Conservation (phyloP, 2,113 vertebrate species). For the Podilymbus podiceps region DNA sequence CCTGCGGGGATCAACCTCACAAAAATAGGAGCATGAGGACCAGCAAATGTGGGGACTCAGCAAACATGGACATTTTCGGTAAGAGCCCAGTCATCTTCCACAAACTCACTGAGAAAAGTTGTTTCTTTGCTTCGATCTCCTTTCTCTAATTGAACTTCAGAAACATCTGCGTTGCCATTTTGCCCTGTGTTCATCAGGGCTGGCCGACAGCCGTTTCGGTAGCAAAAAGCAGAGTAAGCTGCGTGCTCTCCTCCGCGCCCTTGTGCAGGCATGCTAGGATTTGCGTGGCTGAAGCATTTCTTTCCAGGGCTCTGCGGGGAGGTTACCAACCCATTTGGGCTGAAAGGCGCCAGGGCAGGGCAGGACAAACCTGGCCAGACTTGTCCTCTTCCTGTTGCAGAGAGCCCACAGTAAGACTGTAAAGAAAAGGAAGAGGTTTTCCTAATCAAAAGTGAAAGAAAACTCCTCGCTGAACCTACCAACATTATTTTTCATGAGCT, state of each 20-base stretch:
- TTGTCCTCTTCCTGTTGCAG: background rate
- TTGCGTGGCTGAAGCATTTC: background rate
- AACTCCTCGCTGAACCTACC: background rate
- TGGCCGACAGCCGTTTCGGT: background rate
- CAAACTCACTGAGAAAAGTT: background rate
- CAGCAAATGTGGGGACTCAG: background rate
- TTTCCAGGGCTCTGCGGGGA: background rate
- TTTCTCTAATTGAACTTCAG: background rate
- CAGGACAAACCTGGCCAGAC: slow-evolving; percentile 34
- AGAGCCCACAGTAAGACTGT: background rate
- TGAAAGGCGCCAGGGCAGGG: background rate
- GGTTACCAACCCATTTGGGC: background rate
- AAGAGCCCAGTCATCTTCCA: fast-evolving
- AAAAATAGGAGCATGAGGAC: background rate
- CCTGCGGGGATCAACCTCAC: background rate
- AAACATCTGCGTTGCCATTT: fast-evolving
- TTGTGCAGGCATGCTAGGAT: background rate
- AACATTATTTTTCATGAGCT: background rate
- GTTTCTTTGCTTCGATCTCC: fast-evolving
- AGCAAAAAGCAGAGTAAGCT: background rate
- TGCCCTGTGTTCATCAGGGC: background rate
- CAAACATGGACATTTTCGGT: background rate
- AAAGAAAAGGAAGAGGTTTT: background rate
- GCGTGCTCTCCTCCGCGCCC: fast-evolving
- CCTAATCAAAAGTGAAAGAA: background rate